Conservation (phyloP, 2,113 vertebrate species). For the Thomomys bottae region DNA sequence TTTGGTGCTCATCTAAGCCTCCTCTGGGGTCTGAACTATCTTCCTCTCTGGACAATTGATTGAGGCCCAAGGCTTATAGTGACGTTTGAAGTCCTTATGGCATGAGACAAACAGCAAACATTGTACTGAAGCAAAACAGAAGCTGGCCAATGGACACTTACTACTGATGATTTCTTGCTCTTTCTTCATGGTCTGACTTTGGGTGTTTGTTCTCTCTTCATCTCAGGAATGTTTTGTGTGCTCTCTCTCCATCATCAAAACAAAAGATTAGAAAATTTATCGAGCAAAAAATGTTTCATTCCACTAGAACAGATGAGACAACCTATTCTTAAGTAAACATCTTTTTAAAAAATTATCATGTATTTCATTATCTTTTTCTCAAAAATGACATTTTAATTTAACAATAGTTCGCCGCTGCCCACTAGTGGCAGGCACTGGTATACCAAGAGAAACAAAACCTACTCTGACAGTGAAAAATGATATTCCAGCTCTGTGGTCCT, state of each 20-base stretch:
- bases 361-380: too few species aligned
- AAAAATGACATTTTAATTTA: not conserved
- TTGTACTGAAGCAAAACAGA: not conserved
- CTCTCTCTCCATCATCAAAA: not conserved
- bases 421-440: not conserved
- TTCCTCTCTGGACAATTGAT: not conserved
- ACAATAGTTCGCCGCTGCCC: not conserved
- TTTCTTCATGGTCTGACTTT: fast-evolving
- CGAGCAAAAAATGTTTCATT: not conserved
- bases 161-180: not conserved
- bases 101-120: not conserved
- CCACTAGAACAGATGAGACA: not conserved
- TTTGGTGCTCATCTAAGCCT: not conserved
- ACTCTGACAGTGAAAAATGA: not conserved
- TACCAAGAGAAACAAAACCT: not conserved
- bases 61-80: fast-evolving
- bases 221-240: not conserved
- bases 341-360: not conserved
- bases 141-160: not conserved
- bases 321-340: not conserved
- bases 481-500: fast-evolving
- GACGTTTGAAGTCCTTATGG: not conserved
- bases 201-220: not conserved
- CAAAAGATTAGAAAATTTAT: not conserved
- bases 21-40: fast-evolving